Conservation (phyloP, 2,113 vertebrate species). For the Oceanites oceanicus region DNA sequence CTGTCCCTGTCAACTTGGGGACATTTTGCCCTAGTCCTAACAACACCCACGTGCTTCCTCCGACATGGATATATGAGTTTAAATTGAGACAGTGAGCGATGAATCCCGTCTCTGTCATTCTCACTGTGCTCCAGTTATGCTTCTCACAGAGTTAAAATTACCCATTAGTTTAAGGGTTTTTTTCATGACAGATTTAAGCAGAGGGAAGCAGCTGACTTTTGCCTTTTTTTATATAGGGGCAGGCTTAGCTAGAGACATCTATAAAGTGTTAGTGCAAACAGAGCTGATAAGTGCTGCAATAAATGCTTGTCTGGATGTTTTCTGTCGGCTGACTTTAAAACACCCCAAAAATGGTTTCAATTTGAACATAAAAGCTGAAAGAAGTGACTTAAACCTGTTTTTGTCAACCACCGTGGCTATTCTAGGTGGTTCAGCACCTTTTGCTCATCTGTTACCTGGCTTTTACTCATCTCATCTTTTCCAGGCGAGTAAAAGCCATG, state of each 20-base stretch:
- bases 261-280: not conserved
- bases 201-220: not conserved
- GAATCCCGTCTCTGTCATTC: not conserved
- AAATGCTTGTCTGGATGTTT: not conserved
- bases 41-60: not conserved
- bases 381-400: not conserved
- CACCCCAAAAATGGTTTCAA: not conserved
- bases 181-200: too few relatives aligned
- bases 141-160: not conserved
- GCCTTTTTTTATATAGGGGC: not conserved
- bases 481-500: not conserved
- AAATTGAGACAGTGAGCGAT: not conserved
- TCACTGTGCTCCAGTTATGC: not conserved
- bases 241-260: not conserved
- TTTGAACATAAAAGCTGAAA: not conserved
- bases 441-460: not conserved
- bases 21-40: not conserved
- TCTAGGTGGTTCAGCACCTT: not conserved
- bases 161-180: not conserved
- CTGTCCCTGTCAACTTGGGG: not conserved
- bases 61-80: accelerated
- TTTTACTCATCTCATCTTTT: not conserved
- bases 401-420: not conserved
- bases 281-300: not conserved
- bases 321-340: not conserved